Conservation (phyloP, 2,113 vertebrate genomes). For the Microtus richardsoni region DNA sequence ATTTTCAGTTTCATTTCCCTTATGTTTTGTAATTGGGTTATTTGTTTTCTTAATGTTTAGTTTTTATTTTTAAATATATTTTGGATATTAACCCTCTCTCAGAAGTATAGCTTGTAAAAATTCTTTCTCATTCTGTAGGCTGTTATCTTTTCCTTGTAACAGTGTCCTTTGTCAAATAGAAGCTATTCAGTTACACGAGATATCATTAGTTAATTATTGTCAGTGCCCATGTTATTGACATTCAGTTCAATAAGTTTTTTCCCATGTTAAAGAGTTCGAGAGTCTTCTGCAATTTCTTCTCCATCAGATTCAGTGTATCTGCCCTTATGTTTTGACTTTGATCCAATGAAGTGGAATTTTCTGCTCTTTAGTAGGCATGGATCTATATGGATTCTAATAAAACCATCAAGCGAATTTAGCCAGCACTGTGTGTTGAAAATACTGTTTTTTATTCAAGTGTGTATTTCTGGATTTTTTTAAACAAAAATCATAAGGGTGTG, state of each 20-base stretch:
- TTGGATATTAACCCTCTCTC: neutral
- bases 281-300: neutral
- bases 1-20: no score
- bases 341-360: neutral
- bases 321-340: neutral
- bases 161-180: neutral
- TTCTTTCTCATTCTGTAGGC: neutral
- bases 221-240: neutral
- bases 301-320: neutral
- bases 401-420: rapidly evolving
- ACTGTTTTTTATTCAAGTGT: neutral
- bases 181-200: neutral
- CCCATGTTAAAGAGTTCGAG: neutral
- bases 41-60: neutral
- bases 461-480: neutral
- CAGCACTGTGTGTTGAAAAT: neutral
- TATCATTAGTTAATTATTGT: neutral
- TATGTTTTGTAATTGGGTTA: neutral
- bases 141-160: neutral
- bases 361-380: neutral
- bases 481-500: neutral
- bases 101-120: neutral
- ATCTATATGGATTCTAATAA: neutral
- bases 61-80: neutral
- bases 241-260: neutral